A percentile compares a stretch with the other conserved stretches of the same genome.
Conservation (phyloP, 2,113 vertebrate genomes). For the Mola mola region DNA sequence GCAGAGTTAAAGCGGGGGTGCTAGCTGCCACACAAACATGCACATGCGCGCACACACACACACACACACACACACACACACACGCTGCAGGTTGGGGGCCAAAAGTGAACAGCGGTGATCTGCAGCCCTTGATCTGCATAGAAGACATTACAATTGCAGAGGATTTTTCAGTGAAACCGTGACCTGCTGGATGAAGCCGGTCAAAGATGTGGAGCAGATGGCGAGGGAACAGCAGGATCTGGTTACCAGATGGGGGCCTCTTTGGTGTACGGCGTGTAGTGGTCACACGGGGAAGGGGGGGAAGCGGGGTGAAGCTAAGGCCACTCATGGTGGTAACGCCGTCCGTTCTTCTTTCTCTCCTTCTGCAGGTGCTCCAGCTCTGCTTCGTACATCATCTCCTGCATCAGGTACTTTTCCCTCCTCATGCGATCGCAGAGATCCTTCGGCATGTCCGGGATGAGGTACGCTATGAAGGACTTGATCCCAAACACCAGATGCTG, state of each 20-base stretch:
- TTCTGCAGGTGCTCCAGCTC: slow-evolving; percentile 95
- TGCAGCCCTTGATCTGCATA: slow-evolving; percentile 91
- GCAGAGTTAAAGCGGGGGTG: slow-evolving; percentile 52
- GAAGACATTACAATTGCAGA: slow-evolving; percentile 86
- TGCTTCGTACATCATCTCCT: slow-evolving; percentile 99
- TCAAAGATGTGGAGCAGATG: slow-evolving; percentile 47
- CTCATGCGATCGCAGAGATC: slow-evolving; percentile 96
- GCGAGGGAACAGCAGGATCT: slow-evolving; percentile 26
- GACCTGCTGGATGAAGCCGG: slow-evolving; percentile 19
- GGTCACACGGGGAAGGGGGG: slow-evolving; percentile 22
- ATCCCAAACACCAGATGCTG: slow-evolving; percentile 98
- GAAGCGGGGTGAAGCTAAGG: slow-evolving; percentile 86
- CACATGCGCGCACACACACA: slow-evolving; percentile 44
- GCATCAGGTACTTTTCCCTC: slow-evolving; percentile 98
- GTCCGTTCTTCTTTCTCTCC: slow-evolving; percentile 93
- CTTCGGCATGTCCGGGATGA: slow-evolving; percentile 98
- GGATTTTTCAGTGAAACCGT: slow-evolving; percentile 61
- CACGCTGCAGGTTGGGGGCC: slow-evolving; percentile 43
- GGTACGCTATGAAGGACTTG: slow-evolving; percentile 98
- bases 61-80: slow-evolving; percentile 58
- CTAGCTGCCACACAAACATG: slow-evolving; percentile 73
- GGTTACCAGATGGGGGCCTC: slow-evolving; percentile 49
- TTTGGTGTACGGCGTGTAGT: slow-evolving; percentile 71
- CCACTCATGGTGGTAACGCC: slow-evolving; percentile 97
- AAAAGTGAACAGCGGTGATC: slow-evolving; percentile 66